Conservation (phyloP, 2,888 invertebrate species). For the Cerceris rybyensis region DNA sequence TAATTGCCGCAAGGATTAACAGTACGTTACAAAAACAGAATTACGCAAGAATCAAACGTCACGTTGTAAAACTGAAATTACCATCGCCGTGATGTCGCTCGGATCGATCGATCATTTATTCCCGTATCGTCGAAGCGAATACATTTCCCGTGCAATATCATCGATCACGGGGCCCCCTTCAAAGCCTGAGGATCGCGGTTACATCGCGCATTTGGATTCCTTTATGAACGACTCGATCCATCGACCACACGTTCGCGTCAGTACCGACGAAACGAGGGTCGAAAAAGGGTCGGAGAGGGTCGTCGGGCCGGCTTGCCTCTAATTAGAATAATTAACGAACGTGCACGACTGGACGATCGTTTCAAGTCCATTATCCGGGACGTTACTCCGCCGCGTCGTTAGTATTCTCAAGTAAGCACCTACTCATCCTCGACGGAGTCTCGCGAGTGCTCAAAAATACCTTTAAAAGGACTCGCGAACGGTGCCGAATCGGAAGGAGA, state of each 20-base stretch:
- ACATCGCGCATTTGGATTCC: not conserved
- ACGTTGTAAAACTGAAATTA: no score
- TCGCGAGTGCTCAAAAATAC: constrained; percentile 34
- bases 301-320: constrained; percentile 46
- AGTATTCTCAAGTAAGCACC: constrained; percentile 45
- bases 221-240: constrained; percentile 4
- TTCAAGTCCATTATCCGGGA: constrained; percentile 40
- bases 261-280: constrained; percentile 33
- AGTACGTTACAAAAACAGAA: no score
- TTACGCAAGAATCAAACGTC: no score
- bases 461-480: constrained; percentile 42
- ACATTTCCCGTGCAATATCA: not conserved
- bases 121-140: not conserved
- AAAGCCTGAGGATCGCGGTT: not conserved
- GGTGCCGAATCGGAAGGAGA: constrained; percentile 8
- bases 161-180: not conserved
- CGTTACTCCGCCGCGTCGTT: constrained; percentile 15
- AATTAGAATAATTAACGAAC: constrained; percentile 72
- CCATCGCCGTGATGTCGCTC: not conserved
- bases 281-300: constrained; percentile 28
- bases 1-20: no score
- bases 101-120: not conserved
- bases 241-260: constrained; percentile 4
- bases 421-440: constrained; percentile 35
- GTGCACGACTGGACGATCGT: constrained; percentile 47